Conservation (phyloP, 2,113 vertebrate genomes). For the Seriola aureovittata region DNA sequence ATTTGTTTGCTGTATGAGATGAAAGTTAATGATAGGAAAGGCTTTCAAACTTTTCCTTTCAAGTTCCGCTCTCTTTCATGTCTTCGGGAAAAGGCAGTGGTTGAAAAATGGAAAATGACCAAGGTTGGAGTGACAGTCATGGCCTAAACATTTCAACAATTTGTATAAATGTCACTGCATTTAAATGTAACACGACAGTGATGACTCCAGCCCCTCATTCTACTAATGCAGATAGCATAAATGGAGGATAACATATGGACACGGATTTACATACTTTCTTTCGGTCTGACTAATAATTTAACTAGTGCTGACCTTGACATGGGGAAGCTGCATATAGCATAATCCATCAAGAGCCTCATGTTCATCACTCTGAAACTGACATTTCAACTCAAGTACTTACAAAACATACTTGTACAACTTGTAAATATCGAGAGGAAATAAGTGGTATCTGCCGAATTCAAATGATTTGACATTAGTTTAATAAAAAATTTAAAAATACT, state of each 20-base stretch:
- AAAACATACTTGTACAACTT: not conserved
- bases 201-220: slow-evolving; percentile 1
- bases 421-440: not conserved
- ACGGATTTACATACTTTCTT: not conserved
- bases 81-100: slow-evolving; percentile 35
- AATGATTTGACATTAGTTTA: not conserved
- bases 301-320: not conserved
- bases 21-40: slow-evolving; percentile 59
- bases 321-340: not conserved
- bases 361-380: not conserved
- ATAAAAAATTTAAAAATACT: not conserved
- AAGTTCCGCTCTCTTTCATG: slow-evolving; percentile 70
- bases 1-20: slow-evolving; percentile 69
- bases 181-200: slow-evolving; percentile 9
- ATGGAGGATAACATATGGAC: not conserved
- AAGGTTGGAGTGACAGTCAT: slow-evolving; percentile 35
- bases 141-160: slow-evolving; percentile 53
- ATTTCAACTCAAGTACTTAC: slow-evolving; percentile 12
- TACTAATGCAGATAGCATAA: not conserved
- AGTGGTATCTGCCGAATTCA: not conserved
- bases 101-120: slow-evolving; percentile 60
- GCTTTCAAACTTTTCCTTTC: slow-evolving; percentile 70
- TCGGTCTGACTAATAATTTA: not conserved
- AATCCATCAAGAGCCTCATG: slow-evolving; percentile 1
- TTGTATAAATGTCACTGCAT: slow-evolving; percentile 36